These are phyloP conservation scores for Epicampocera succincta DNA, from an alignment of 2,888 invertebrate genomes.

Conservation along the genomic window DNA sequence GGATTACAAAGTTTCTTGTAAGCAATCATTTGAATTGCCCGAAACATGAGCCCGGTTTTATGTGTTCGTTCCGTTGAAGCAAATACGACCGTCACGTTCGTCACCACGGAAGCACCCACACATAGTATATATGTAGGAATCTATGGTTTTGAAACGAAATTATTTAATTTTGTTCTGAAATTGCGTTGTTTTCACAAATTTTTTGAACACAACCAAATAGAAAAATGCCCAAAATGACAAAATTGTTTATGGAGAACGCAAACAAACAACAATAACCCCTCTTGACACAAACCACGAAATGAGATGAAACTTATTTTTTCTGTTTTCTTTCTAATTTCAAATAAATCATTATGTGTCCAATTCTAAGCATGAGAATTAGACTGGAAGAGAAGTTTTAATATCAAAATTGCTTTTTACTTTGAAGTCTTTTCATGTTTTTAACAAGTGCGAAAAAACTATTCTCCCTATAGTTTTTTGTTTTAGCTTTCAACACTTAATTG, in stretches of 20 bases:
- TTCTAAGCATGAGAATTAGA: constrained; percentile 4
- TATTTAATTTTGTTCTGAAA: constrained; percentile 46
- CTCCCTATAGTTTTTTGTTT: constrained; percentile 29
- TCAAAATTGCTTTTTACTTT: constrained; percentile 21
- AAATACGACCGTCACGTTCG: no score
- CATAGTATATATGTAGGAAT: no score
- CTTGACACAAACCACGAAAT: background rate
- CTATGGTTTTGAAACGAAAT: background rate
- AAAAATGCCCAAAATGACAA: constrained; percentile 49
- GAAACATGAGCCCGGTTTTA: no score
- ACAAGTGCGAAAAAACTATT: constrained; percentile 58
- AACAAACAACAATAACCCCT: constrained; percentile 11
- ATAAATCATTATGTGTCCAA: constrained; percentile 58
- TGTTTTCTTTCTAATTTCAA: constrained; percentile 16
- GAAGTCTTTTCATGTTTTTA: constrained; percentile 14
- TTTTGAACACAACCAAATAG: constrained; percentile 34
- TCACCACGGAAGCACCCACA: no score
- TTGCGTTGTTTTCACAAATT: constrained; percentile 58
- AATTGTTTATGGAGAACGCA: constrained; percentile 14
- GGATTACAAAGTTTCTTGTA: no score
- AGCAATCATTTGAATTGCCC: no score
- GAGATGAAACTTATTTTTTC: constrained; percentile 9
- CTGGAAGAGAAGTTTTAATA: constrained; percentile 1
- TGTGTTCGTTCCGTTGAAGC: no score
- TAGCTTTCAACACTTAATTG: constrained; percentile 56